These are phyloP conservation scores for Mionectes macconnelli DNA, from an alignment of 2,113 vertebrate species.

Conservation along the genomic window DNA sequence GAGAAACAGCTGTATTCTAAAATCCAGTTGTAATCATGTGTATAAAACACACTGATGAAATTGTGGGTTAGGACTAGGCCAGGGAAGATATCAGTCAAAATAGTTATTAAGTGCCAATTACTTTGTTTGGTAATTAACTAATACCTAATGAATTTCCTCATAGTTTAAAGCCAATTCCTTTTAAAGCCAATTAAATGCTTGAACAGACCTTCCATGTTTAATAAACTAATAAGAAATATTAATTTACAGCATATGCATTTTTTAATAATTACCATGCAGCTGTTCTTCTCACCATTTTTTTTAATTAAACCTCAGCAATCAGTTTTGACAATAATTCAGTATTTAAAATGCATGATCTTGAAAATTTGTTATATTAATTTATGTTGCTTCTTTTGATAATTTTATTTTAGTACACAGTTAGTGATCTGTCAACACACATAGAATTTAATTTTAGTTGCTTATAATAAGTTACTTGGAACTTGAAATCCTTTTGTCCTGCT, in stretches of 20 bases:
- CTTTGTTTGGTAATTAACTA: conserved; percentile 47
- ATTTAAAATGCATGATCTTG: conserved; percentile 7
- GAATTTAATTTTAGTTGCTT: not conserved
- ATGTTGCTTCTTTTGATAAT: not conserved
- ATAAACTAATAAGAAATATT: conserved; percentile 50
- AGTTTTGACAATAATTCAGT: conserved; percentile 4
- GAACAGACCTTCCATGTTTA: conserved; percentile 27
- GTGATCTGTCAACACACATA: not conserved
- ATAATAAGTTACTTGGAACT: not conserved
- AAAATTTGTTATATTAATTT: not conserved
- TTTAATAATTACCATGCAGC: conserved; percentile 20
- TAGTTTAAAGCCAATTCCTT: not conserved
- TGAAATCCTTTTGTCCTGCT: not conserved
- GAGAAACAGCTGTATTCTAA: not conserved
- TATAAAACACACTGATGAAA: not conserved
- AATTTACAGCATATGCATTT: not conserved
- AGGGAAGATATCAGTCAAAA: not conserved
- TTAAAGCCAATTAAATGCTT: conserved; percentile 54
- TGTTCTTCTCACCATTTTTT: conserved; percentile 24
- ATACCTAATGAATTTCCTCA: conserved; percentile 45
- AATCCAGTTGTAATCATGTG: not conserved
- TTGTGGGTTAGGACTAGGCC: not conserved
- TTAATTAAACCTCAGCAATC: conserved; percentile 39
- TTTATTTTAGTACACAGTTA: not conserved
- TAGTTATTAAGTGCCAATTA: conserved; percentile 42